Evolutionary conservation across 2,797 vertebrate species (phyloP), one percentile per base, ranked within the genome.

Genomic region (Varecia variegata): DNA sequence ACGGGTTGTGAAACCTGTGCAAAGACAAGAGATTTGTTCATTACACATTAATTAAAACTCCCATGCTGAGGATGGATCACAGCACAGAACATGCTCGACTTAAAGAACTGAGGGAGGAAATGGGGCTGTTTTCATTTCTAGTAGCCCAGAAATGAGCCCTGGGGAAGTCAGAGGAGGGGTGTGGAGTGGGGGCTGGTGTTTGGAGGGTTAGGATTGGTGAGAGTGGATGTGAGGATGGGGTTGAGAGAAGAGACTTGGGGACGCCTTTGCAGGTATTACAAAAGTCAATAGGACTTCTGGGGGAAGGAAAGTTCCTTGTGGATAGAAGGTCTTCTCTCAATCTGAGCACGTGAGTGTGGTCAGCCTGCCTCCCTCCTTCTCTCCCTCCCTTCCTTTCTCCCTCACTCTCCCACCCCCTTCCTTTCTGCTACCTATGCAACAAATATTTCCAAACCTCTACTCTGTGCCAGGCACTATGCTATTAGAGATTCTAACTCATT

Each of bases 21-120:
- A 71, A 97, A 95, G 88, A 92, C 95, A 90, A 14, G 2, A 97
- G 82, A 93, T 77, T 85, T 92, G 30, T 84, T 97, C 74, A 82
- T 96, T 93, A 97, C 94, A 90, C 76, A 47, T 92, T 96, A 97
- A 94, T 97, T 96, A 98, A 97, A 65, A 84, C 32, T n/a, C 89
- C 87, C 58, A 2, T 90, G 45, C 83, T 96, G 88, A 90, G 96
- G 96, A 83, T 47, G 54, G 88, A 56, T 95, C 0, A 0, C 80
- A 96, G 74, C 62, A 54, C 50, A 76, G 92, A 96, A 86, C 73
- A 90, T 0, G 8, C 85, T 70, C 45, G 50, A 25, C 23, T 35
- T 74, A 60, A 86, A 76, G 54, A 71, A 15, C 1, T 9, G 40
- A 47, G 25, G 76, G 38, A 38, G 52, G 35, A 76, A 14, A 35